These are phyloP conservation scores for Pomatostomus ruficeps DNA, from an alignment of 2,113 vertebrate species.

Conservation along the genomic window DNA sequence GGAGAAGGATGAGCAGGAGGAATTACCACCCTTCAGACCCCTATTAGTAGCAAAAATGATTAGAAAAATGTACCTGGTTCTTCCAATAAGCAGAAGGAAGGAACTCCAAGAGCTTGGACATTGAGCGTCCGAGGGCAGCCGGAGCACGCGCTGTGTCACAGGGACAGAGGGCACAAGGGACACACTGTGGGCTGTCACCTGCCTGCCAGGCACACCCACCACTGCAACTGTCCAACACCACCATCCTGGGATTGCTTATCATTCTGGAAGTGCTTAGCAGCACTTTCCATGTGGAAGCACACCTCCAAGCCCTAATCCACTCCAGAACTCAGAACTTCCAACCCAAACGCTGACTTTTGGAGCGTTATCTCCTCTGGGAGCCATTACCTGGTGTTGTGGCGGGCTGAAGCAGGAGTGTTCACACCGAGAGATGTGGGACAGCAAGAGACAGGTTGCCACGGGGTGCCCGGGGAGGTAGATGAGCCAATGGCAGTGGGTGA, in stretches of 20 bases:
- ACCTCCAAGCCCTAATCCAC: neutral
- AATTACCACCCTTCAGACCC: neutral
- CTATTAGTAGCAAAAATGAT: neutral
- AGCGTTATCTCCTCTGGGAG: neutral
- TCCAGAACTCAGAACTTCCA: neutral
- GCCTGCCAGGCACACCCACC: neutral
- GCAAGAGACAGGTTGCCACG: slow-evolving; percentile 69
- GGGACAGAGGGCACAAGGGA: neutral
- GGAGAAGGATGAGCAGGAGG: neutral
- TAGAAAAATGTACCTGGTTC: neutral
- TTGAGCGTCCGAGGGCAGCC: neutral
- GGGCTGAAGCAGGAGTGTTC: slow-evolving; percentile 52
- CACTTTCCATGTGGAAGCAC: neutral
- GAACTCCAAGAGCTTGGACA: neutral
- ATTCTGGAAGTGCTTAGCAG: neutral
- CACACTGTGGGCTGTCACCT: neutral
- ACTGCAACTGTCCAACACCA: neutral
- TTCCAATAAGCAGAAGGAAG: neutral
- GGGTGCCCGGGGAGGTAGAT: slow-evolving; percentile 68
- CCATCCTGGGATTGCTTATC: neutral
- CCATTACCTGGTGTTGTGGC: slow-evolving; percentile 66
- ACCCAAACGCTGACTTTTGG: neutral
- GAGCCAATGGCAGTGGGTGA: slow-evolving; percentile 72
- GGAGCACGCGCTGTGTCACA: neutral
- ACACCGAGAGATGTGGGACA: slow-evolving; percentile 62